Percentiles rank a stretch among this genome's conserved stretches.
phyloP scores from a whole-genome alignment of 2,888 invertebrate genomes.

The Sinelater perroti region DNA sequence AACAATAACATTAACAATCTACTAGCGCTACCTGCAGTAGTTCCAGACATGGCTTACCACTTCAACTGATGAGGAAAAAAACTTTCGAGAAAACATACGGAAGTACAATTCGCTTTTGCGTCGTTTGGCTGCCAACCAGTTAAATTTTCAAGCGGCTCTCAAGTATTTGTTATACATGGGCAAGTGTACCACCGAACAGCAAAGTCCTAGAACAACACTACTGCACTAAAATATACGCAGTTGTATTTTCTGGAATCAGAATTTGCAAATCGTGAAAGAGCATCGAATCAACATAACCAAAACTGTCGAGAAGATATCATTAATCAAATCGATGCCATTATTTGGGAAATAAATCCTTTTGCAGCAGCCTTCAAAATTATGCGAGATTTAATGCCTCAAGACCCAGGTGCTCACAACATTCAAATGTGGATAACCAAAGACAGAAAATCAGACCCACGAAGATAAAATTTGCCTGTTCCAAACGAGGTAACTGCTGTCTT shows the following conservation, averaged over 20 bases:
- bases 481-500: conserved; percentile 22
- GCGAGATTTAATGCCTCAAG: background rate
- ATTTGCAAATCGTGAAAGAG: background rate
- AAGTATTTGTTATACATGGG: background rate
- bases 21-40: no score
- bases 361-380: background rate
- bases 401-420: background rate
- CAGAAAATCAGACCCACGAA: conserved; percentile 5
- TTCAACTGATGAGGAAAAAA: background rate
- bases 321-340: background rate
- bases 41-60: no score
- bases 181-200: background rate
- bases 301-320: background rate
- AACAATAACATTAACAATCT: no score
- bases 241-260: background rate
- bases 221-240: background rate
- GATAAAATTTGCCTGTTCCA: conserved; percentile 38
- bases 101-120: background rate
- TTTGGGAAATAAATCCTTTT: background rate
- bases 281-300: background rate
- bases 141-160: background rate
- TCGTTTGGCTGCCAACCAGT: background rate
- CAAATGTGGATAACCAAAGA: background rate
- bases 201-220: background rate
- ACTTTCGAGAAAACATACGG: background rate